phyloP scores from a whole-genome alignment of 2,888 invertebrate species.

The Pemphredon lugubris region DNA sequence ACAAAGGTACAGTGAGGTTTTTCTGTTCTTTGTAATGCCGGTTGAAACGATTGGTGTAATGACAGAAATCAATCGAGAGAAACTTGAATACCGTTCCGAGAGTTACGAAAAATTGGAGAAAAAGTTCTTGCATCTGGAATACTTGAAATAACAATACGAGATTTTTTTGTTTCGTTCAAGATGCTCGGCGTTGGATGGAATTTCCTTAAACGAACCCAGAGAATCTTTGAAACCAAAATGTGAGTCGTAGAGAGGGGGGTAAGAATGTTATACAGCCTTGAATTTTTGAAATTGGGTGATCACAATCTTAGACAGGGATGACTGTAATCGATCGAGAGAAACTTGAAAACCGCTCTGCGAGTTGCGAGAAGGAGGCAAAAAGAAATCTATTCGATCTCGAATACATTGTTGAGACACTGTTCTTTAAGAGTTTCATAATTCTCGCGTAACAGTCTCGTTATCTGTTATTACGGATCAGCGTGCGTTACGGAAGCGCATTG shows the following conservation, averaged over 20 bases:
- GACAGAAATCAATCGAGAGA: slow-evolving; percentile 11
- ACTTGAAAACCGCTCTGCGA: slow-evolving; percentile 8
- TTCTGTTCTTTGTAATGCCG: no score
- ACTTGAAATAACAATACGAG: no score
- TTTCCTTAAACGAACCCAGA: no score
- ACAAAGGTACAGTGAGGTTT: no score
- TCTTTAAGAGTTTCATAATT: slow-evolving; percentile 47
- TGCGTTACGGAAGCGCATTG: slow-evolving; percentile 25
- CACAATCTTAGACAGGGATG: not conserved
- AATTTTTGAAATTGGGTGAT: no score
- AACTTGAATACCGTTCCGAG: slow-evolving; percentile 14
- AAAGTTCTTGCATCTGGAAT: slow-evolving; percentile 40
- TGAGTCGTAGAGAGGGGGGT: no score
- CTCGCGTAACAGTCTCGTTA: slow-evolving; percentile 12
- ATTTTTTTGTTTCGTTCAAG: no score
- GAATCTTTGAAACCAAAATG: no score
- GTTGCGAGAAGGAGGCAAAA: slow-evolving; percentile 22
- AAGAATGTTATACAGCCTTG: no score
- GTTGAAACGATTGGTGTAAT: no score
- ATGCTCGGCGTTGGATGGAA: no score
- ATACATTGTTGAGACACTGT: slow-evolving; percentile 36
- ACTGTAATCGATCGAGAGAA: slow-evolving; percentile 17
- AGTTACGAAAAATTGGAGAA: slow-evolving; percentile 26
- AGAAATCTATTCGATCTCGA: slow-evolving; percentile 43
- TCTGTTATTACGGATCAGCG: slow-evolving; percentile 31